Conservation (phyloP, 2,888 invertebrate genomes). For the Lepas anatifera region DNA sequence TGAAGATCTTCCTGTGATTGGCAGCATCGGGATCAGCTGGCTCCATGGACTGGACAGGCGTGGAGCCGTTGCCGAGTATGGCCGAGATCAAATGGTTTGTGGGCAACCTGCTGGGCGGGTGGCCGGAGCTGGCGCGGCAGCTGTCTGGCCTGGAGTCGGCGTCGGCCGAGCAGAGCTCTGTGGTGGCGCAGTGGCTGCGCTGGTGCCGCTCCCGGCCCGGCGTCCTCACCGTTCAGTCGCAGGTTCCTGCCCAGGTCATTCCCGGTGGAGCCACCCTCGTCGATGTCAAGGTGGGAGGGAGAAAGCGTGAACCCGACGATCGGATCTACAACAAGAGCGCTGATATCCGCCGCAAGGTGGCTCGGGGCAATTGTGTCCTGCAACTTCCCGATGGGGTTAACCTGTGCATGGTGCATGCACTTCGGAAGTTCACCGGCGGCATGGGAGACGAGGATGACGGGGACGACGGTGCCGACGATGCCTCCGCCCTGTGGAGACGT, state of each 20-base stretch:
- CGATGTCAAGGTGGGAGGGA: slow-evolving; percentile 17
- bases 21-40: too few relatives aligned
- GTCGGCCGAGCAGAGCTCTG: too few relatives aligned
- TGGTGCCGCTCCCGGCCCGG: slow-evolving; percentile 16
- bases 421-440: slow-evolving; percentile 39
- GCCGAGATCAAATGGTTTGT: too few relatives aligned
- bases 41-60: too few relatives aligned
- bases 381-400: background rate
- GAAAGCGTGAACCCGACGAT: slow-evolving; percentile 18
- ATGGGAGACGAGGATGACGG: slow-evolving; percentile 38
- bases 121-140: too few relatives aligned
- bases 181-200: slow-evolving; percentile 15
- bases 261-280: background rate
- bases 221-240: background rate
- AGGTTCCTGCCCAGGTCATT: background rate
- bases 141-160: too few relatives aligned
- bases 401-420: slow-evolving; percentile 31
- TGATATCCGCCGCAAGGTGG: slow-evolving; percentile 9
- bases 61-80: too few relatives aligned
- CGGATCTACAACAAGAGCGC: slow-evolving; percentile 16
- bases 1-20: too few relatives aligned
- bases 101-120: too few relatives aligned
- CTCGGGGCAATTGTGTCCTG: background rate
- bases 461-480: slow-evolving; percentile 27
- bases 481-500: slow-evolving; percentile 33